A percentile compares a stretch with the other conserved stretches of the same genome.
phyloP scores from a whole-genome alignment of 2,888 invertebrate species.

The Oconnorella tubifera region DNA sequence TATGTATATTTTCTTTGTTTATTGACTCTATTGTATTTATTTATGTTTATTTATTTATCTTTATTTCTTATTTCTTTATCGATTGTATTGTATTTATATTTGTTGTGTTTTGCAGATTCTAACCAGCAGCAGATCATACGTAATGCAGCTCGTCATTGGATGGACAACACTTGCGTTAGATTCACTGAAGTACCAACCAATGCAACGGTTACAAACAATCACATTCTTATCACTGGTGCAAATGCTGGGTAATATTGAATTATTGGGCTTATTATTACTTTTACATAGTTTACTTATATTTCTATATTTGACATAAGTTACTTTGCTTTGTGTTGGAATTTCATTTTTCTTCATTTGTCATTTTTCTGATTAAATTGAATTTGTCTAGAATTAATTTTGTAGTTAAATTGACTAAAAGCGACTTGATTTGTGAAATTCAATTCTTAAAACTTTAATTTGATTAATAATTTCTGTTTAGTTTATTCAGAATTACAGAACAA shows the following conservation, averaged over 20 bases:
- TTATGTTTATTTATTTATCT: not conserved
- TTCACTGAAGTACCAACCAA: constrained; percentile 15
- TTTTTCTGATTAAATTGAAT: too few species aligned
- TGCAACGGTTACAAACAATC: not conserved
- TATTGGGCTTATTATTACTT: too few species aligned
- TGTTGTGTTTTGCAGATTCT: not conserved
- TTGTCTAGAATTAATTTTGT: too few species aligned
- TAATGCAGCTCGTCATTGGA: constrained; percentile 19
- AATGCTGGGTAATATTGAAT: not conserved
- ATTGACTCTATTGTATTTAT: too few species aligned
- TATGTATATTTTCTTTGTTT: too few species aligned
- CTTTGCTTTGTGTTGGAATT: too few species aligned
- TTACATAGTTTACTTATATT: too few species aligned
- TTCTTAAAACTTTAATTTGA: not conserved
- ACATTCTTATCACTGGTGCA: constrained; percentile 19
- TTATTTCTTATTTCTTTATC: not conserved
- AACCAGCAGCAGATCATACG: constrained; percentile 15
- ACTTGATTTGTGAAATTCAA: too few species aligned
- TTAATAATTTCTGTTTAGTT: not conserved
- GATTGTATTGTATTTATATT: not conserved
- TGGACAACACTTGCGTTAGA: constrained; percentile 25
- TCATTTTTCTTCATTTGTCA: too few species aligned
- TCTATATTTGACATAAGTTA: too few species aligned
- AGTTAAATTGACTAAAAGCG: too few species aligned
- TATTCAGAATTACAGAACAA: not conserved